A percentile compares a stretch with the other conserved stretches of the same genome.
phyloP scores from a whole-genome alignment of 2,113 vertebrate species.

The Fregetta grallaria region DNA sequence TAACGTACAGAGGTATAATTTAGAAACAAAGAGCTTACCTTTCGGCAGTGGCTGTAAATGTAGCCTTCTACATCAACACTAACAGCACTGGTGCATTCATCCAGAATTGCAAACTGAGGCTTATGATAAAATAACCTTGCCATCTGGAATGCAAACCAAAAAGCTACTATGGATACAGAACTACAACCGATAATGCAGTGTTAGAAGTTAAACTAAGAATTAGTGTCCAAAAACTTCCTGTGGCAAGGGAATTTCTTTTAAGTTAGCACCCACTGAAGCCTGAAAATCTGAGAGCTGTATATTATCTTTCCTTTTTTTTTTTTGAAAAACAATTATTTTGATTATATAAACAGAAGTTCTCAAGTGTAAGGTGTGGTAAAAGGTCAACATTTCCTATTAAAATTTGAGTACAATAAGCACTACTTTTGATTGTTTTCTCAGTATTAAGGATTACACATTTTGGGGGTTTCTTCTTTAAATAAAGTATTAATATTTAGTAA shows the following conservation, averaged over 20 bases:
- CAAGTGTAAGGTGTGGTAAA: background rate
- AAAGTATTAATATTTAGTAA: background rate
- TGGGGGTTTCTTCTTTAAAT: background rate
- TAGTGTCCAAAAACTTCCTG: background rate
- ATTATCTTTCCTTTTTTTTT: background rate
- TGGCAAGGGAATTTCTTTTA: background rate
- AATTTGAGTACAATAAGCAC: background rate
- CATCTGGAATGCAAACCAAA: constrained; percentile 81
- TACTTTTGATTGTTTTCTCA: background rate
- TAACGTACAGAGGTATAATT: background rate
- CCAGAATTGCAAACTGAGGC: constrained; percentile 97
- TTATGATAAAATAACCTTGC: constrained; percentile 97
- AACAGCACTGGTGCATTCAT: constrained; percentile 98
- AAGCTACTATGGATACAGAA: background rate
- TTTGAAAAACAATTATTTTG: background rate
- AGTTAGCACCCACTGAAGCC: background rate
- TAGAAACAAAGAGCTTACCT: constrained; percentile 73
- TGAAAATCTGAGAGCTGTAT: background rate
- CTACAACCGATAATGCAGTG: background rate
- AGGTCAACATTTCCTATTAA: background rate
- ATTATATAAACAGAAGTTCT: background rate
- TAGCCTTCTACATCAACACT: constrained; percentile 97
- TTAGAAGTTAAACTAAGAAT: background rate
- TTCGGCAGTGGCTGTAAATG: constrained; percentile 95
- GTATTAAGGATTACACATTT: background rate